Conservation (phyloP, 2,888 invertebrate species). For the Sinelater perroti region DNA sequence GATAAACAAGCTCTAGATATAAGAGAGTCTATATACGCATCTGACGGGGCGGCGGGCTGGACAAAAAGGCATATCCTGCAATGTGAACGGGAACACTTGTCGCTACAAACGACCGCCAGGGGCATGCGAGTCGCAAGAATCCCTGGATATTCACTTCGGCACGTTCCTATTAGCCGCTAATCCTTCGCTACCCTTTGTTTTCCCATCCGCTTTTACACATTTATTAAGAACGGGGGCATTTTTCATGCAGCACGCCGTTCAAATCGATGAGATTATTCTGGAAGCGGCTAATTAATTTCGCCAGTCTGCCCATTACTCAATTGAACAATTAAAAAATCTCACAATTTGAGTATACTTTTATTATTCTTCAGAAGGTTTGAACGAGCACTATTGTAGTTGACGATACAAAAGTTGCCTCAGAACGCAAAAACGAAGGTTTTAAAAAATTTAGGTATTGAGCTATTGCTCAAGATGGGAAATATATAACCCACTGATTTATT, state of each 20-base stretch:
- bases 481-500: too few relatives aligned
- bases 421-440: too few relatives aligned
- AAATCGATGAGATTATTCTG: too few relatives aligned
- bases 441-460: too few relatives aligned
- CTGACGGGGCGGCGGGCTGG: slow-evolving; percentile 20
- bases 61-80: slow-evolving; percentile 22
- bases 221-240: slow-evolving; percentile 32
- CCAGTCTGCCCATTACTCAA: too few relatives aligned
- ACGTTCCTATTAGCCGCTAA: slow-evolving; percentile 59
- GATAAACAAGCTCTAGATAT: slow-evolving; percentile 40
- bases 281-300: not conserved
- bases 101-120: slow-evolving; percentile 51
- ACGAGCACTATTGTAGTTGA: too few relatives aligned
- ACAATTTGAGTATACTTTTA: not conserved
- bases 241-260: slow-evolving; percentile 28
- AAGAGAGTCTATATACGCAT: slow-evolving; percentile 26
- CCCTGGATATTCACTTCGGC: slow-evolving; percentile 57
- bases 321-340: too few relatives aligned
- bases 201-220: slow-evolving; percentile 44
- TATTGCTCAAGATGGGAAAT: too few relatives aligned
- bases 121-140: slow-evolving; percentile 55
- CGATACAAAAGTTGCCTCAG: too few relatives aligned
- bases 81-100: slow-evolving; percentile 52
- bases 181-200: slow-evolving; percentile 48
- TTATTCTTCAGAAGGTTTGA: too few relatives aligned